These are phyloP conservation scores for Hypocryptadius cinnamomeus DNA, from an alignment of 2,113 vertebrate species.

Conservation along the genomic window DNA sequence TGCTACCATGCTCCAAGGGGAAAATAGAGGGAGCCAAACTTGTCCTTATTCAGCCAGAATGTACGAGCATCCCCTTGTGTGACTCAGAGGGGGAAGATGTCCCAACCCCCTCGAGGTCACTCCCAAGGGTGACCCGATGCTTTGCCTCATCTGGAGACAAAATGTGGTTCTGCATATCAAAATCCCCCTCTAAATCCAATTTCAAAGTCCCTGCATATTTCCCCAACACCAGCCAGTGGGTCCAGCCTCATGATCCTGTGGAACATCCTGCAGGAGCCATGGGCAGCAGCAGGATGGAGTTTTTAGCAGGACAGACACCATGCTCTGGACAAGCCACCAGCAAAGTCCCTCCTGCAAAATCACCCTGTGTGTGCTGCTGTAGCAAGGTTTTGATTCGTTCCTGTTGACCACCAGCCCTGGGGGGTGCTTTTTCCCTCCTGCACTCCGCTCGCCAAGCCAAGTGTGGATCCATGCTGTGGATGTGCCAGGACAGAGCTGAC, in stretches of 20 bases:
- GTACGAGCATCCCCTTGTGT: accelerated
- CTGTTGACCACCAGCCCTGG: background rate
- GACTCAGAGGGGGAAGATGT: background rate
- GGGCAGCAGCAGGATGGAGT: background rate
- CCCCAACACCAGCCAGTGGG: accelerated
- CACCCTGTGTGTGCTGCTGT: background rate
- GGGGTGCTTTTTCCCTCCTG: background rate
- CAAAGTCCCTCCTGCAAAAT: background rate
- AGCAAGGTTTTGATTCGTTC: accelerated
- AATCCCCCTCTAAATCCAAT: background rate
- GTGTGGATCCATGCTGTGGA: background rate
- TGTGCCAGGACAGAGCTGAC: background rate
- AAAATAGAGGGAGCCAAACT: background rate
- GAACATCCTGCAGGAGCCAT: background rate
- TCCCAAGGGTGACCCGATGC: accelerated
- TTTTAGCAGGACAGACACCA: background rate
- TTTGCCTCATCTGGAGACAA: background rate
- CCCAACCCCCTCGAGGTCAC: accelerated
- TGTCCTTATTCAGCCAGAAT: too few species aligned
- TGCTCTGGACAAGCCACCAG: background rate
- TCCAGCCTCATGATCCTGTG: background rate
- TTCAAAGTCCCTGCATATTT: background rate
- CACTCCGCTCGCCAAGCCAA: background rate
- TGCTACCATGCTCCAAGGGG: accelerated
- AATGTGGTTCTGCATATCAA: accelerated